These are phyloP conservation scores for Calypte anna DNA, from an alignment of 2,113 vertebrate species.

Conservation along the genomic window DNA sequence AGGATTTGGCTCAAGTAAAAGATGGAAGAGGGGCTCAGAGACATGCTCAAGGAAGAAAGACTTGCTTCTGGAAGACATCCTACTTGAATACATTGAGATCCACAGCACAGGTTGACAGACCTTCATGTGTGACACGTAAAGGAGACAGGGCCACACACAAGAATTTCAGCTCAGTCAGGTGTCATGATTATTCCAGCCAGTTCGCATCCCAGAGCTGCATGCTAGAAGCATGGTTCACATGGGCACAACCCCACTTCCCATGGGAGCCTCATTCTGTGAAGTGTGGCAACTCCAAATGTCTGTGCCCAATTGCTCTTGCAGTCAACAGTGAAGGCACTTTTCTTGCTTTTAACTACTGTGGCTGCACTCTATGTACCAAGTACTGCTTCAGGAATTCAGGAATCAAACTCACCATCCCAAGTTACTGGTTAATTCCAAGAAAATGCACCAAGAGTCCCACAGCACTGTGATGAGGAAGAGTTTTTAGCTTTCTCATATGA, in stretches of 20 bases:
- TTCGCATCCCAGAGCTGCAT: background rate
- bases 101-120: background rate
- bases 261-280: background rate
- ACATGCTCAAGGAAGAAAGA: background rate
- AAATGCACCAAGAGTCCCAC: background rate
- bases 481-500: background rate
- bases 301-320: background rate
- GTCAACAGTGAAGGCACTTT: background rate
- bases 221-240: fast-evolving
- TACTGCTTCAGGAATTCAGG: background rate
- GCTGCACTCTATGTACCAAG: background rate
- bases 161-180: fast-evolving
- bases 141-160: background rate
- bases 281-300: background rate
- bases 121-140: background rate
- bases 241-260: background rate
- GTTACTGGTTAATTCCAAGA: background rate
- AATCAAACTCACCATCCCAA: background rate
- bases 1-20: background rate
- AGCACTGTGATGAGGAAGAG: background rate
- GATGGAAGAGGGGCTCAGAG: background rate
- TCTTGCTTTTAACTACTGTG: background rate
- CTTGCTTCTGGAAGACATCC: background rate
- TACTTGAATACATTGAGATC: background rate
- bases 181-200: background rate